A percentile compares a stretch with the other conserved stretches of the same genome.
Evolutionary conservation across 2,888 invertebrate species (phyloP).

Genomic region (Dioctria linearis): DNA sequence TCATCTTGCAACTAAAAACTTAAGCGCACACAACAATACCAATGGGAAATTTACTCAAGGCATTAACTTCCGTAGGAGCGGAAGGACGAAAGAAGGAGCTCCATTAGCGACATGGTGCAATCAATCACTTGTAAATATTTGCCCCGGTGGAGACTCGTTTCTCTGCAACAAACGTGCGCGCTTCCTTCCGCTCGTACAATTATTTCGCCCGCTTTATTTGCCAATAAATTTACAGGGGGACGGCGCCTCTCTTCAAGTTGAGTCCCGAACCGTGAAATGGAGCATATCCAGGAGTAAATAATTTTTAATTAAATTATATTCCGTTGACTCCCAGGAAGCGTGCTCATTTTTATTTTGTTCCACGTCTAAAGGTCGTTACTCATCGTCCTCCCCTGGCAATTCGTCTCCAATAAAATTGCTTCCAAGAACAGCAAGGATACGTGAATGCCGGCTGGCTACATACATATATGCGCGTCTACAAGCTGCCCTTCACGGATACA

Average conservation of each 20-base stretch:
- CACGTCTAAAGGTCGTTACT: not conserved
- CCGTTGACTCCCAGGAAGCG: not conserved
- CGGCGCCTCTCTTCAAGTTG: slow-evolving; percentile 13
- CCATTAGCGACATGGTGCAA: slow-evolving; percentile 41
- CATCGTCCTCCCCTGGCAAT: not conserved
- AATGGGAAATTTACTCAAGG: slow-evolving; percentile 39
- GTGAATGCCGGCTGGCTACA: not conserved
- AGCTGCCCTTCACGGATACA: not conserved
- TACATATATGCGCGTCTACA: not conserved
- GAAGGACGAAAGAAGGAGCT: not conserved
- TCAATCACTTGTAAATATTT: slow-evolving; percentile 47
- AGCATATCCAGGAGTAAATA: slow-evolving; percentile 18
- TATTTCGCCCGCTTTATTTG: slow-evolving; percentile 28
- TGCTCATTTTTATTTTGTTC: slow-evolving; percentile 27
- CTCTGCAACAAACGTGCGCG: not conserved
- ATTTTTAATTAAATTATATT: slow-evolving; percentile 45
- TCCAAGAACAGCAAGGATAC: not conserved
- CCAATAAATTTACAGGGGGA: slow-evolving; percentile 34
- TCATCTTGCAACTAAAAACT: slow-evolving; percentile 27
- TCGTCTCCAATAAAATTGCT: not conserved
- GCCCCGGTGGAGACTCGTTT: slow-evolving; percentile 2
- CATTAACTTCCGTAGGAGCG: slow-evolving; percentile 1
- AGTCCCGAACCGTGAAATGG: slow-evolving; percentile 19
- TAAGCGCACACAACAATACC: not conserved
- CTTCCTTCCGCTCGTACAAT: slow-evolving; percentile 21